Conservation (phyloP, 1,140 invertebrate species). For the Microplitis demolitor region DNA sequence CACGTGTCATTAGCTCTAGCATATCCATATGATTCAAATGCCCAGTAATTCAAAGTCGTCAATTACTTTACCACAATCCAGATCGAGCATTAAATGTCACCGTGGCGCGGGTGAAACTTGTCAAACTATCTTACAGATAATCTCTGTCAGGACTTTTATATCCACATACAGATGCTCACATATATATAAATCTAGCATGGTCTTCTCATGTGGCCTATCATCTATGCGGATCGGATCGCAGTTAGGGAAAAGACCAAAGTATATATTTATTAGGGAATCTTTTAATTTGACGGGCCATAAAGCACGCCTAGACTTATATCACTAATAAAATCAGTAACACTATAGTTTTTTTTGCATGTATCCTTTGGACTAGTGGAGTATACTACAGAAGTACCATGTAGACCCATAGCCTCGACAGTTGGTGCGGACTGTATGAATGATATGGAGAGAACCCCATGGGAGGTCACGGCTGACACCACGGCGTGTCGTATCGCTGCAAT, state of each 20-base stretch:
- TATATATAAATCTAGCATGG: background rate
- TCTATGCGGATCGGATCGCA: slow-evolving; percentile 49
- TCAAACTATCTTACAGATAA: background rate
- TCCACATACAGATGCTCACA: background rate
- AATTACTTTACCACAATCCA: background rate
- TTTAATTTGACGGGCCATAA: slow-evolving; percentile 64
- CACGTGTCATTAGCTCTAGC: slow-evolving; percentile 15
- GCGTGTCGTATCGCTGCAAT: slow-evolving; percentile 61
- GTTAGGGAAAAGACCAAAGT: slow-evolving; percentile 47
- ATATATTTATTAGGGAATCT: slow-evolving; percentile 51
- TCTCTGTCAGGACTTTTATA: background rate
- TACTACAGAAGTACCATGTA: background rate
- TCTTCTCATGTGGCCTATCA: slow-evolving; percentile 18
- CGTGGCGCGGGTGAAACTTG: background rate
- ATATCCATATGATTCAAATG: slow-evolving; percentile 1
- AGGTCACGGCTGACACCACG: slow-evolving; percentile 56
- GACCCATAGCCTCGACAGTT: slow-evolving; percentile 30
- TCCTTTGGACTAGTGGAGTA: slow-evolving; percentile 12
- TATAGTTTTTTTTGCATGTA: slow-evolving; percentile 35
- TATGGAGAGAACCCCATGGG: slow-evolving; percentile 55
- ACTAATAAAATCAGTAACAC: no score
- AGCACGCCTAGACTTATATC: slow-evolving; percentile 51
- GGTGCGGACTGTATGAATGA: slow-evolving; percentile 45
- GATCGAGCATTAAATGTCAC: no score
- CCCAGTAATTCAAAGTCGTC: background rate